Evolutionary conservation across 2,888 invertebrate species (phyloP).

Genomic region (Auanema sp.): DNA sequence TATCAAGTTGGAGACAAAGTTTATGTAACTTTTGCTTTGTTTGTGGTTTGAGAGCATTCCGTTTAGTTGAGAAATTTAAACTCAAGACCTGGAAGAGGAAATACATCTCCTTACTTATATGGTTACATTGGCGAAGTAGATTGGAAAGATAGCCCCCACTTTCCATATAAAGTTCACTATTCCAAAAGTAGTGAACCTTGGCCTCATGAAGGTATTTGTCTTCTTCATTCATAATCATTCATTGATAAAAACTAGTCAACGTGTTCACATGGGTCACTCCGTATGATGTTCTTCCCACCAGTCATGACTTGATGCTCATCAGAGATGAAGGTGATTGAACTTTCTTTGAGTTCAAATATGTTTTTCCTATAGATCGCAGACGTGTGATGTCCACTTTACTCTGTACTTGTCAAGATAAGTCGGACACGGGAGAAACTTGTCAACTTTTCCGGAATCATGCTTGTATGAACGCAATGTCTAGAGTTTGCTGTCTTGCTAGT

Average conservation of each 20-base stretch:
- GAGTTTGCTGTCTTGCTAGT: conserved; percentile 25
- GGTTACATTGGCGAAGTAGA: conserved; percentile 28
- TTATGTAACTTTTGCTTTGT: conserved; percentile 27
- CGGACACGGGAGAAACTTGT: conserved; percentile 19
- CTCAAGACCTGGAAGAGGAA: conserved; percentile 27
- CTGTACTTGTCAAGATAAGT: conserved; percentile 24
- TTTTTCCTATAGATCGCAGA: conserved; percentile 16
- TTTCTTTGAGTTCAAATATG: neutral
- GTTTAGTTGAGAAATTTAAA: conserved; percentile 20
- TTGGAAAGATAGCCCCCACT: conserved; percentile 15
- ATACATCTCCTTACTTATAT: conserved; percentile 23
- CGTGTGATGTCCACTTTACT: conserved; percentile 14
- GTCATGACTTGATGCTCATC: conserved; percentile 21
- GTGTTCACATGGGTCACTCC: conserved; percentile 30
- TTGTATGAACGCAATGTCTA: conserved; percentile 34
- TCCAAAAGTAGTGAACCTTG: conserved; percentile 28
- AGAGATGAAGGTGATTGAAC: conserved; percentile 16
- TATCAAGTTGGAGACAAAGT: conserved; percentile 22
- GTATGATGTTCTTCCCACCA: conserved; percentile 35
- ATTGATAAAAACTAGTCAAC: conserved; percentile 15
- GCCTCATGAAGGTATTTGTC: conserved; percentile 28
- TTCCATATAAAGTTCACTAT: conserved; percentile 37
- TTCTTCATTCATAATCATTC: neutral
- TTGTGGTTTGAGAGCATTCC: conserved; percentile 17
- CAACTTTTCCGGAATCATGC: conserved; percentile 24